phyloP scores from a whole-genome alignment of 2,888 invertebrate genomes.

The Acronicta psi region DNA sequence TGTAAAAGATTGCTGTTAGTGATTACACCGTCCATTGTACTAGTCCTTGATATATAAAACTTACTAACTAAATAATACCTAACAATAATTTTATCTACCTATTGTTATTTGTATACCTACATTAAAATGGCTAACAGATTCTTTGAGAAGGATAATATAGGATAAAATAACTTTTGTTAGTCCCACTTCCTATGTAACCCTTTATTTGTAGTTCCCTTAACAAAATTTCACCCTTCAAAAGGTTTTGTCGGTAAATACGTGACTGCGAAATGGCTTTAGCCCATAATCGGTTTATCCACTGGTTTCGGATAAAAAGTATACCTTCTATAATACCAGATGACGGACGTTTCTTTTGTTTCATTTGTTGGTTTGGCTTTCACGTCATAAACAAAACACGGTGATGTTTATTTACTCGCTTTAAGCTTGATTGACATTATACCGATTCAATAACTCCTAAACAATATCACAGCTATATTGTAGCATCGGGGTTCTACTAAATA shows the following conservation, averaged over 20 bases:
- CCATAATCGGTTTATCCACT: conserved; percentile 4
- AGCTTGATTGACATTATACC: background rate
- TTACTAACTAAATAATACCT: too few species aligned
- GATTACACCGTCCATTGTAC: too few species aligned
- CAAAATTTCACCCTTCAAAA: conserved; percentile 11
- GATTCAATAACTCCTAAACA: background rate
- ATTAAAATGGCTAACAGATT: too few species aligned
- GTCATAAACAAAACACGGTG: background rate
- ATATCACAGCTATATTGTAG: too few species aligned
- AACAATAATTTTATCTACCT: too few species aligned
- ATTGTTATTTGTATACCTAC: too few species aligned
- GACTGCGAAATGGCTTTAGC: conserved; percentile 8
- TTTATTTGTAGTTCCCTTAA: background rate
- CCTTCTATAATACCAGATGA: background rate
- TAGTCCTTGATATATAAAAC: too few species aligned
- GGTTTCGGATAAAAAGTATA: background rate
- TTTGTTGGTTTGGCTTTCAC: background rate
- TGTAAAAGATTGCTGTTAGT: too few species aligned
- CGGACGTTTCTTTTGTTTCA: background rate
- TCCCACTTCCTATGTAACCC: too few species aligned
- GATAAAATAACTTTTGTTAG: background rate
- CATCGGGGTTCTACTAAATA: too few species aligned
- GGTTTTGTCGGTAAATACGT: conserved; percentile 25
- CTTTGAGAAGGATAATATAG: background rate
- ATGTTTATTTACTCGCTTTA: background rate